phyloP scores from a whole-genome alignment of 2,113 vertebrate genomes.

The Eubucco bourcierii region DNA sequence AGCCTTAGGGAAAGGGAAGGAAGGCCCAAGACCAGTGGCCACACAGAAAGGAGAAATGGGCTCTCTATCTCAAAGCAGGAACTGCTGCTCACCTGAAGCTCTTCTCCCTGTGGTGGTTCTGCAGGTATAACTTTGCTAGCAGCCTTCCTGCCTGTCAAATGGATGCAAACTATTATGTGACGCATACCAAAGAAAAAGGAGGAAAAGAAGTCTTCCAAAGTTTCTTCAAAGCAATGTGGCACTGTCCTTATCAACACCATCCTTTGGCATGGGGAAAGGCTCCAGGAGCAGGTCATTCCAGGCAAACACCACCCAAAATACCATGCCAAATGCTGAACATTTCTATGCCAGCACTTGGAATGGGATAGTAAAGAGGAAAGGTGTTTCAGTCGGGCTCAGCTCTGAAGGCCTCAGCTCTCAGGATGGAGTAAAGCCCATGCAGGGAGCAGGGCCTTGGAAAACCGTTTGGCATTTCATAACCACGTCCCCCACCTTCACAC shows the following conservation, averaged over 20 bases:
- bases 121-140: not conserved
- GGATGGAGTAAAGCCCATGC: not conserved
- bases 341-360: not conserved
- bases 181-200: not conserved
- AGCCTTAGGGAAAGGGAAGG: not conserved
- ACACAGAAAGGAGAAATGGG: accelerated
- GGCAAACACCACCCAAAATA: not conserved
- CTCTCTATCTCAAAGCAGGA: not conserved
- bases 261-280: not conserved
- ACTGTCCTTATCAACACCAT: not conserved
- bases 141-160: not conserved
- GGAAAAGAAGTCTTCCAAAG: not conserved
- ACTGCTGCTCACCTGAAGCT: not conserved
- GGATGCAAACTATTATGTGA: not conserved
- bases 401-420: not conserved
- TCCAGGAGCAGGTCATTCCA: not conserved
- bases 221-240: not conserved
- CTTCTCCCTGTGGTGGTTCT: accelerated
- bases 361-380: not conserved
- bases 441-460: not conserved
- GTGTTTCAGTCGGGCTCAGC: not conserved
- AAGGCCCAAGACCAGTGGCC: accelerated
- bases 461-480: slow-evolving; percentile 27
- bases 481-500: slow-evolving; percentile 41
- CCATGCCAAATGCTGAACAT: not conserved